A percentile compares a stretch with the other conserved stretches of the same genome.
phyloP scores from a whole-genome alignment of 2,797 vertebrate genomes.

The Macropus fuliginosus region DNA sequence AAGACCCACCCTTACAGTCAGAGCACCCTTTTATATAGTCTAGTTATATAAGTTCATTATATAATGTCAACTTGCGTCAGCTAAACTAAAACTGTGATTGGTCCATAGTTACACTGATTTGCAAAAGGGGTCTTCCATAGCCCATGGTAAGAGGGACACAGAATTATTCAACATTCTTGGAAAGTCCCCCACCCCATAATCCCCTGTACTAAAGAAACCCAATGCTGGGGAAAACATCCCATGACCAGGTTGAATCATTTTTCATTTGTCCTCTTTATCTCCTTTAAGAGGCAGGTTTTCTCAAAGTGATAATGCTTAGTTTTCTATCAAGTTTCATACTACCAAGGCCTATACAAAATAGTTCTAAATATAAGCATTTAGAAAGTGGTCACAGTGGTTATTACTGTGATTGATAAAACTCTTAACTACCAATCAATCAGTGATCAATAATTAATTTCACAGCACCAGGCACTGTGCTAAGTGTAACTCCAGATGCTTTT shows the following conservation, averaged over 20 bases:
- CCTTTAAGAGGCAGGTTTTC: not conserved
- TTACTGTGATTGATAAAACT: not conserved
- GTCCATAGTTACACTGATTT: not conserved
- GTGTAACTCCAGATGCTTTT: no score
- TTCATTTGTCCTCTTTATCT: not conserved
- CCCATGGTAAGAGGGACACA: not conserved
- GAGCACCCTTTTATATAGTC: no score
- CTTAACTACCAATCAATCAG: no score
- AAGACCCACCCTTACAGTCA: no score
- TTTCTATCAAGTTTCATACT: not conserved
- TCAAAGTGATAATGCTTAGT: not conserved
- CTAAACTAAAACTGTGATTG: not conserved
- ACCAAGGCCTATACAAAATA: not conserved
- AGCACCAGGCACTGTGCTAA: no score
- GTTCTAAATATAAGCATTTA: not conserved
- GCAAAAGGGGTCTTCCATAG: no score
- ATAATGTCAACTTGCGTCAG: not conserved
- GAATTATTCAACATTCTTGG: not conserved
- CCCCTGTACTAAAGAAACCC: not conserved
- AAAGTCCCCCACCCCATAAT: not conserved
- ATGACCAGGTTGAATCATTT: not conserved
- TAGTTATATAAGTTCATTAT: no score
- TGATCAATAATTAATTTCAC: no score
- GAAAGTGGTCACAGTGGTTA: not conserved
- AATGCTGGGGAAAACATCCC: not conserved